Evolutionary conservation across 2,797 vertebrate genomes (phyloP).

Genomic region (Artibeus jamaicensis): DNA sequence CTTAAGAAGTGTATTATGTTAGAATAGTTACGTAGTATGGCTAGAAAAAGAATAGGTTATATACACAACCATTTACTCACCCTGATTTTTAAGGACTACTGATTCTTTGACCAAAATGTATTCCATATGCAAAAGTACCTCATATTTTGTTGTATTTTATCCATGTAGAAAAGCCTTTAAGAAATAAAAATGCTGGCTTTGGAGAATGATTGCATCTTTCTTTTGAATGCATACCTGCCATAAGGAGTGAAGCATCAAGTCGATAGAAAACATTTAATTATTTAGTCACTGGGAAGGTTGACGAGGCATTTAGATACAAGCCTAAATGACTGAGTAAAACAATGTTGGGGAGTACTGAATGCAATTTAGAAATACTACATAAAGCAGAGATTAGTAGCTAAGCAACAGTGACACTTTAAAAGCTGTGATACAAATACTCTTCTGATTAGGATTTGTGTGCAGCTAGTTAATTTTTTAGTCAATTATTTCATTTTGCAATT

Average conservation of each 20-base stretch:
- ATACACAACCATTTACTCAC: slow-evolving; percentile 23
- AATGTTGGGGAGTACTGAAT: slow-evolving; percentile 43
- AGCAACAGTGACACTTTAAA: slow-evolving; percentile 46
- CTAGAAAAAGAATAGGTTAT: slow-evolving; percentile 17
- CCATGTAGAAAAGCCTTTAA: background rate
- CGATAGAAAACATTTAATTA: slow-evolving; percentile 62
- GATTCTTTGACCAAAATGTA: slow-evolving; percentile 32
- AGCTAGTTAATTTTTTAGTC: slow-evolving; percentile 22
- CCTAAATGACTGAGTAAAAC: slow-evolving; percentile 54
- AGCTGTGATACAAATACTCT: background rate
- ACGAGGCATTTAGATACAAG: slow-evolving; percentile 52
- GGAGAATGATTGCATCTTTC: slow-evolving; percentile 38
- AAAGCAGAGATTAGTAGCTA: slow-evolving; percentile 53
- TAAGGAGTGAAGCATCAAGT: slow-evolving; percentile 64
- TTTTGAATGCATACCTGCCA: slow-evolving; percentile 52
- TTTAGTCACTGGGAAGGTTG: slow-evolving; percentile 66
- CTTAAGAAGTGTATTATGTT: background rate
- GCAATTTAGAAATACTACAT: slow-evolving; percentile 50
- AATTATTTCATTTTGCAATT: slow-evolving; percentile 49
- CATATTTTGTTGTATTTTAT: slow-evolving; percentile 34
- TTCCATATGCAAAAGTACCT: background rate
- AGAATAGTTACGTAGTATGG: background rate
- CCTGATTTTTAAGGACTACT: slow-evolving; percentile 25
- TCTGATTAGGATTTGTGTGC: slow-evolving; percentile 44
- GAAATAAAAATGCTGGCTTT: background rate